Base-by-base conservation (phyloP, 2,888 invertebrate genomes). In the Mythimna vitellina region DNA sequence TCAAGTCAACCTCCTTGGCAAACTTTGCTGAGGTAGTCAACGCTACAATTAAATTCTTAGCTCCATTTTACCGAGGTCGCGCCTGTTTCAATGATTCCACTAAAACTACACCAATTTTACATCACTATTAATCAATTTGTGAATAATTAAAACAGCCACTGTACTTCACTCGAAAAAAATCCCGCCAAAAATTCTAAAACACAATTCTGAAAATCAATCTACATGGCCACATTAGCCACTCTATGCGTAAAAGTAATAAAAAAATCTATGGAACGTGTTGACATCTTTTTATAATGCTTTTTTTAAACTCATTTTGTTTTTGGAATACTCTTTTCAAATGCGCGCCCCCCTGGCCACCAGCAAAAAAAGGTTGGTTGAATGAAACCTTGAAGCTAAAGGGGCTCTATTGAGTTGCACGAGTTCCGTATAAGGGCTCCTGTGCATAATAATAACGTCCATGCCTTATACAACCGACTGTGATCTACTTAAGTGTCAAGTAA, bases 281-380 rank as follows among this genome's bases (percentile, higher is more conserved):
- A 78, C 51, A 63, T 78, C 7, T 77, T 32, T 71, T 51, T 46
- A 70, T 53, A 61, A 7, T 42, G 2, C 38, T 63, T 22, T 61
- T 56, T 67, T 64, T 51, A 9, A 9, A 42, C 22, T 4, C 22
- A 29, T 77, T 78, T 65, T 62, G 64, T 49, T 38, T 68, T 65
- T 58, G 3, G 73, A 80, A 74, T 51, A 62, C 25, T 79, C 51
- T 62, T 64, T 79, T 80, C 51, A 65, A 69, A 74, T 62, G 56
- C 25, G 51, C 32, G 32, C 69, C 62, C 42, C 62, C 54, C n/a
- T 72, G 64, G 51, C 78, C 46, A 35, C 12, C 29, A 54, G 65
- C 54, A 78, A 78, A 80, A 80, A 80, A 80, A 66, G 54, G 58
- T 74, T 66, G 42, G 58, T 60, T 53, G 51, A 62, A 72, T 53